Percentiles rank a stretch among this genome's conserved stretches.
Conservation (phyloP, 2,888 invertebrate species). For the Ischnus inquisitorius region DNA sequence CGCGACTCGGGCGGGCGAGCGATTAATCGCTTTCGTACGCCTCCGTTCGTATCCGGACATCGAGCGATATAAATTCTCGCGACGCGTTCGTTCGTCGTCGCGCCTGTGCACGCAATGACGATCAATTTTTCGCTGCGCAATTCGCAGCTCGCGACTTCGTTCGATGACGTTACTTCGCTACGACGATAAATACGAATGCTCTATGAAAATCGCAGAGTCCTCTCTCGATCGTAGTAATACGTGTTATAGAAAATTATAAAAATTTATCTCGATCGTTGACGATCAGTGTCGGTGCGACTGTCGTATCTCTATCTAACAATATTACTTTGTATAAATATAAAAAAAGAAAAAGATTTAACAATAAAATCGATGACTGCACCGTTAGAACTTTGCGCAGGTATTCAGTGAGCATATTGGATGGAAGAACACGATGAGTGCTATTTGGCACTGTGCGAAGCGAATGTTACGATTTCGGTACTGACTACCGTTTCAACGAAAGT, state of each 20-base stretch:
- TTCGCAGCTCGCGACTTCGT: not conserved
- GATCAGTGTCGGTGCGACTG: not conserved
- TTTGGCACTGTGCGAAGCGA: slow-evolving; percentile 40
- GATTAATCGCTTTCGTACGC: slow-evolving; percentile 46
- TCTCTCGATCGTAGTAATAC: not conserved
- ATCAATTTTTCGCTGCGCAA: slow-evolving; percentile 18
- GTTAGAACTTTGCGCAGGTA: not conserved
- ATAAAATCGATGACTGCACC: slow-evolving; percentile 20
- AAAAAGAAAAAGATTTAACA: slow-evolving; percentile 12
- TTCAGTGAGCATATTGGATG: slow-evolving; percentile 29
- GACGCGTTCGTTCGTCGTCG: slow-evolving; percentile 2
- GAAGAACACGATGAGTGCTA: slow-evolving; percentile 34
- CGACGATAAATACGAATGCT: not conserved
- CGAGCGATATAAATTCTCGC: slow-evolving; percentile 11
- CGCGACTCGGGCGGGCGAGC: slow-evolving; percentile 41
- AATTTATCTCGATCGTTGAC: not conserved
- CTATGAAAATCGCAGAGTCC: not conserved
- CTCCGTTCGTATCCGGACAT: not conserved
- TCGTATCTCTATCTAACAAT: slow-evolving; percentile 7
- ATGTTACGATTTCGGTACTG: not conserved
- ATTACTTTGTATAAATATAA: not conserved
- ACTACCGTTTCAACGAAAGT: not conserved
- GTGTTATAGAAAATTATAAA: slow-evolving; percentile 12
- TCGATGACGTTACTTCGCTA: slow-evolving; percentile 25
- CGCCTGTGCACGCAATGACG: slow-evolving; percentile 11